Evolutionary conservation across 2,888 invertebrate species (phyloP).

Genomic region (Ophion ventricosus): DNA sequence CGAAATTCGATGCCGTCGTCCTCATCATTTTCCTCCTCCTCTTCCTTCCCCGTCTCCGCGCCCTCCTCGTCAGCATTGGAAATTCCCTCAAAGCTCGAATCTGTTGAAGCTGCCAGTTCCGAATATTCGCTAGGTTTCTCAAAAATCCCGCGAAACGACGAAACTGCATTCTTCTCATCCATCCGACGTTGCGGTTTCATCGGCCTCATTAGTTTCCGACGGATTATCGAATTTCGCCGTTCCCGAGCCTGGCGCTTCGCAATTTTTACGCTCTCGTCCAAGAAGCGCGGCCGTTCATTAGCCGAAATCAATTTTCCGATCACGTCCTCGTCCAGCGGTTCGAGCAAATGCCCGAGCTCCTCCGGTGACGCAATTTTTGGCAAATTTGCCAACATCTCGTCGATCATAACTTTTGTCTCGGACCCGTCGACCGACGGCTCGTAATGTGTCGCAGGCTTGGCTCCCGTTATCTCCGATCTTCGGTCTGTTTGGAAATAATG

Average conservation of each 20-base stretch:
- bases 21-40: conserved; percentile 5
- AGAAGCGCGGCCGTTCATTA: conserved; percentile 43
- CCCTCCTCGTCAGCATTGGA: conserved; percentile 20
- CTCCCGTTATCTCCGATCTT: background rate
- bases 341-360: conserved; percentile 57
- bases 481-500: background rate
- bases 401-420: conserved; percentile 61
- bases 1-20: conserved; percentile 24
- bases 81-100: conserved; percentile 24
- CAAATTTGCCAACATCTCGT: conserved; percentile 64
- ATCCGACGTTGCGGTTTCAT: conserved; percentile 16
- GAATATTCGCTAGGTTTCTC: background rate
- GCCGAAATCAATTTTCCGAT: conserved; percentile 33
- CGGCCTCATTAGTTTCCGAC: conserved; percentile 33
- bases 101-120: background rate
- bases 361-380: conserved; percentile 61
- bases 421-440: conserved; percentile 26
- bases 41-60: background rate
- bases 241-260: conserved; percentile 50
- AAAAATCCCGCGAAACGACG: conserved; percentile 37
- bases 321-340: conserved; percentile 41
- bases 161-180: background rate
- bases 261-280: conserved; percentile 55
- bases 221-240: conserved; percentile 27
- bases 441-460: conserved; percentile 9